Percentiles rank a stretch among this genome's conserved stretches.
These are phyloP conservation scores for Zaprionus ghesquierei DNA, from an alignment of 1,140 invertebrate genomes.

Conservation along the genomic window DNA sequence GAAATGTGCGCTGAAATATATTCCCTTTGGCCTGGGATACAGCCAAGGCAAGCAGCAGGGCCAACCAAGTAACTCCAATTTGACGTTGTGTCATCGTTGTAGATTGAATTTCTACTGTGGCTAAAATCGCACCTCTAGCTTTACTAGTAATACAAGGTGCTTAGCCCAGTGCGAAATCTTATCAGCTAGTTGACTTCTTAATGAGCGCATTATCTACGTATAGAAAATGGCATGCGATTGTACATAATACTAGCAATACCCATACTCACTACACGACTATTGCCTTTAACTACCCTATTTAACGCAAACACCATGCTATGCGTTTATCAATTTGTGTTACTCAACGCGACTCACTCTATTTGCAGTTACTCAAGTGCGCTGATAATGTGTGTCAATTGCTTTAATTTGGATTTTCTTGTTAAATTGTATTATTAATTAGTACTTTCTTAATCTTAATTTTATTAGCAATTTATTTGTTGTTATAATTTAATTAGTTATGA, in stretches of 20 bases:
- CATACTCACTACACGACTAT: neutral
- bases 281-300: slow-evolving; percentile 5
- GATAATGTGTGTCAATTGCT: neutral
- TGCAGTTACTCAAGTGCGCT: neutral
- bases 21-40: slow-evolving; percentile 23
- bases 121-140: neutral
- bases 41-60: slow-evolving; percentile 25
- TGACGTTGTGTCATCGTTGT: slow-evolving; percentile 50
- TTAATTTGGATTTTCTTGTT: neutral
- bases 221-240: slow-evolving; percentile 13
- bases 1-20: slow-evolving; percentile 62
- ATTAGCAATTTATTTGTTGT: neutral
- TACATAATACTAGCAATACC: slow-evolving; percentile 43
- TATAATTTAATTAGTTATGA: no score
- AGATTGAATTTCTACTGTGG: slow-evolving; percentile 38
- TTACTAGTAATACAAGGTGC: slow-evolving; percentile 1
- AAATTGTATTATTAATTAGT: neutral
- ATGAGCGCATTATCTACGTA: slow-evolving; percentile 43
- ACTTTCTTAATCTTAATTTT: neutral
- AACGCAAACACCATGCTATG: slow-evolving; percentile 21
- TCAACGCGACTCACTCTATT: slow-evolving; percentile 9
- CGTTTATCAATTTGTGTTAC: slow-evolving; percentile 41
- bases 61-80: slow-evolving; percentile 34
- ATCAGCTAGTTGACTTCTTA: slow-evolving; percentile 36
- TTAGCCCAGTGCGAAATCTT: slow-evolving; percentile 50